These are phyloP conservation scores for Heliangelus exortis DNA, from an alignment of 2,797 vertebrate species.

Conservation along the genomic window DNA sequence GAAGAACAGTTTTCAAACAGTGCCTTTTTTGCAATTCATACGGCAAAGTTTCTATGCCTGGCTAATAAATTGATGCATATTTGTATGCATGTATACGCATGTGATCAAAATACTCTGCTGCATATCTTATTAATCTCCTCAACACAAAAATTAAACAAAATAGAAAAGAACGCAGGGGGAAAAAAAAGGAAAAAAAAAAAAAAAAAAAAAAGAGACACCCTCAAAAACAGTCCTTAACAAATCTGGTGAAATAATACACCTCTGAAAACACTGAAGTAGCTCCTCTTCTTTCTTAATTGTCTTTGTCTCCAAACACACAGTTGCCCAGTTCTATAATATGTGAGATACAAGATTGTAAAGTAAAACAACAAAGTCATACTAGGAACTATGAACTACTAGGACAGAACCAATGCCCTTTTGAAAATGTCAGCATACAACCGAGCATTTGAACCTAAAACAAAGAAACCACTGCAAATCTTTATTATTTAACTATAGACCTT, in stretches of 20 bases:
- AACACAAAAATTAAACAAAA: neutral
- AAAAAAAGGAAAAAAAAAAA: too few relatives aligned
- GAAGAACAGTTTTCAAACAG: conserved; percentile 7
- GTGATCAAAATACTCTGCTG: conserved; percentile 4
- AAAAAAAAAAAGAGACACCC: neutral
- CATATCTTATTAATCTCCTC: neutral
- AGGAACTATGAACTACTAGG: conserved; percentile 41
- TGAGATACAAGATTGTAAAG: conserved; percentile 5
- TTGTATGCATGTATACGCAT: neutral
- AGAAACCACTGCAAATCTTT: conserved; percentile 23
- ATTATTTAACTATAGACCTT: neutral
- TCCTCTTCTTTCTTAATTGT: conserved; percentile 65
- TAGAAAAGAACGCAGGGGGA: neutral
- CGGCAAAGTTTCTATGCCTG: conserved; percentile 35
- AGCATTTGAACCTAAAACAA: conserved; percentile 63
- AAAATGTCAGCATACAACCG: conserved; percentile 1
- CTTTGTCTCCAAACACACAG: conserved; percentile 60
- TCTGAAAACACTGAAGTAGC: neutral
- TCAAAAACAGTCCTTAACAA: neutral
- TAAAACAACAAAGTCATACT: conserved; percentile 56
- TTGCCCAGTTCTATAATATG: conserved; percentile 42
- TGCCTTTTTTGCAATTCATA: neutral
- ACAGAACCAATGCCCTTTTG: conserved; percentile 26
- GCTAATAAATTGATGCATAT: neutral
- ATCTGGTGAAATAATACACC: neutral